These are phyloP conservation scores for Jordanella pulchra DNA, from an alignment of 2,797 vertebrate genomes.

Conservation along the genomic window DNA sequence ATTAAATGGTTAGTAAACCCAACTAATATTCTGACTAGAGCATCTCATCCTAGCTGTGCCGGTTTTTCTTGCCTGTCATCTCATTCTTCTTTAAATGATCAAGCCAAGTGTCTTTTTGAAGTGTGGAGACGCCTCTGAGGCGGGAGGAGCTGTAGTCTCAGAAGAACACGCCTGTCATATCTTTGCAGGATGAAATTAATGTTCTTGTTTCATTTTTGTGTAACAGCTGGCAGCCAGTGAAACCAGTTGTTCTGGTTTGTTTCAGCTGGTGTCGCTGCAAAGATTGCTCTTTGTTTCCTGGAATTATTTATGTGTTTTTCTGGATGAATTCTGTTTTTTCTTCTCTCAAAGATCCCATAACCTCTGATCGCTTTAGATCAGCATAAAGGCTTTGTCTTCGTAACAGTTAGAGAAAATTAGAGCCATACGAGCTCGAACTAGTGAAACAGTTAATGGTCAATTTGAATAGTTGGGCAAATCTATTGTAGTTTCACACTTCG, in stretches of 20 bases:
- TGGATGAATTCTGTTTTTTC: too few species aligned
- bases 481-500: too few species aligned
- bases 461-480: too few species aligned
- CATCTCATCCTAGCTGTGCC: neutral
- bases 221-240: neutral
- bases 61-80: slow-evolving; percentile 3
- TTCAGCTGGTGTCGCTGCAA: neutral
- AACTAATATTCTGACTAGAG: neutral
- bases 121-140: neutral
- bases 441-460: too few species aligned
- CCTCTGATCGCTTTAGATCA: too few species aligned
- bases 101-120: neutral
- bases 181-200: slow-evolving; percentile 4
- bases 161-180: neutral
- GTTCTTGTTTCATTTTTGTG: neutral
- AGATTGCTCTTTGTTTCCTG: neutral
- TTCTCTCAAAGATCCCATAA: too few species aligned
- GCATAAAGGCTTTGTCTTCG: too few species aligned
- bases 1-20: neutral
- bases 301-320: too few species aligned
- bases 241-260: slow-evolving; percentile 64
- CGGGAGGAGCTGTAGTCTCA: neutral
- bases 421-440: too few species aligned
- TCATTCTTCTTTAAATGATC: slow-evolving; percentile 7
- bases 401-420: too few species aligned